phyloP scores from a whole-genome alignment of 1,140 invertebrate species.

The Pseudoatta argentina region DNA sequence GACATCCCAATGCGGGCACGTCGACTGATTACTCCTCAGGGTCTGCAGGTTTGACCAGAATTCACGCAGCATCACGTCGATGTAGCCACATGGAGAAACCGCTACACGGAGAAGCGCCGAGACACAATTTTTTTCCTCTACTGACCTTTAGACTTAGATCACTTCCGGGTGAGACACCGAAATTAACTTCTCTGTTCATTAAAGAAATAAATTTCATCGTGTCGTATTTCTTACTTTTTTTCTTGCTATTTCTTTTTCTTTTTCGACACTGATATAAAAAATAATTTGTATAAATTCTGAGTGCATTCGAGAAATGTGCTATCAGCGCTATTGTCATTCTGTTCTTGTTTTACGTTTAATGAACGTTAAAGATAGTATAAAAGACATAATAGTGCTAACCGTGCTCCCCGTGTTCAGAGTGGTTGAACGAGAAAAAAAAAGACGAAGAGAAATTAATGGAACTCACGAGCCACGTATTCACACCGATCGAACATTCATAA shows the following conservation, averaged over 20 bases:
- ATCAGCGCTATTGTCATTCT: too few relatives aligned
- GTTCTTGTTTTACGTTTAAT: too few relatives aligned
- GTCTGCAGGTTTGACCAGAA: slow-evolving; percentile 84
- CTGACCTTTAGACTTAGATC: not conserved
- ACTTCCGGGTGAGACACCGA: not conserved
- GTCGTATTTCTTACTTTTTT: not conserved
- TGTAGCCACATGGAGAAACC: slow-evolving; percentile 68
- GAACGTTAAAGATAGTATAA: too few relatives aligned
- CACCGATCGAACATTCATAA: not conserved
- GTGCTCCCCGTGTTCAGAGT: too few relatives aligned
- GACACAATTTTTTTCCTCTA: slow-evolving; percentile 25
- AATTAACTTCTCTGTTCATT: not conserved
- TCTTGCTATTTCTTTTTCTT: not conserved
- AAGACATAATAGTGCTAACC: too few relatives aligned
- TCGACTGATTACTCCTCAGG: slow-evolving; percentile 61
- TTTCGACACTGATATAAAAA: not conserved
- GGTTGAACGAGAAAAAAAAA: not conserved
- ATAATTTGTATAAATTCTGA: not conserved
- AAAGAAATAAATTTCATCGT: not conserved
- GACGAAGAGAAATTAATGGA: not conserved
- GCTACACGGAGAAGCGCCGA: slow-evolving; percentile 66
- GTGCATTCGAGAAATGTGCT: too few relatives aligned
- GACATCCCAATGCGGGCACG: slow-evolving; percentile 75
- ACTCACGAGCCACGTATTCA: not conserved
- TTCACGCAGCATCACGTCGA: slow-evolving; percentile 75